Base-by-base conservation (phyloP, 1,140 invertebrate species). In the Diabrotica undecimpunctata region DNA sequence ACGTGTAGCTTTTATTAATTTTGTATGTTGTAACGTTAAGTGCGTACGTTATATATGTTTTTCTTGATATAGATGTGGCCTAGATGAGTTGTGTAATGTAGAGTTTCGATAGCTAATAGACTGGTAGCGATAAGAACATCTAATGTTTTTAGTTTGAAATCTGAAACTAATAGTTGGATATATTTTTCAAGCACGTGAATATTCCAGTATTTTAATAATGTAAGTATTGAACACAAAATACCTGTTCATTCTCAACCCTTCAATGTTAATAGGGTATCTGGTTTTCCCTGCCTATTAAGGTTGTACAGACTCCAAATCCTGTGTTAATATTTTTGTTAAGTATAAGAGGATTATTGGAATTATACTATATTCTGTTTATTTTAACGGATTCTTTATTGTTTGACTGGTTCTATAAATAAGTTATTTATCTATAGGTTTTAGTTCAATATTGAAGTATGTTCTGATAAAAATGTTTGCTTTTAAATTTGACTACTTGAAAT, bases 11-110 rank as follows among this genome's bases (percentile, higher is more conserved):
- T 51, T 10, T 52, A 25, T 51, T 61, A 35, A 8, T 61, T 36
- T 50, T 25, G 14, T 12, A 35, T 35, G 25, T n/a, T 52, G n/a
- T n/a, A 12, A 8, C n/a, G 50, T 9, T 50, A 13, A 61, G 60
- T 62, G 46, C 41, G 41, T 8, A n/a, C n/a, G 3, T 58, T 46
- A 36, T 62, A 51, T 58, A 62, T 52, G 37, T 52, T 62, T 51
- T 50, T 10, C 41, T 65, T 52, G 41, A 54, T 62, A 35, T 35
- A 62, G 53, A 66, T 66, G 60, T 58, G 54, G 50, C 41, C 38
- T 62, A 62, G 46, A 55, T 37, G 38, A 35, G 52, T 65, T 65
- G 57, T 65, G 64, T 37, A 66, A 71, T 71, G 65, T 69, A 69
- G 62, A 52, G n/a, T 69, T 65, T 59, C 59, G 63, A 67, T 71